Evolutionary conservation across 2,113 vertebrate species (phyloP), one percentile per base, ranked within the genome.

Genomic region (Apodemus speciosus): DNA sequence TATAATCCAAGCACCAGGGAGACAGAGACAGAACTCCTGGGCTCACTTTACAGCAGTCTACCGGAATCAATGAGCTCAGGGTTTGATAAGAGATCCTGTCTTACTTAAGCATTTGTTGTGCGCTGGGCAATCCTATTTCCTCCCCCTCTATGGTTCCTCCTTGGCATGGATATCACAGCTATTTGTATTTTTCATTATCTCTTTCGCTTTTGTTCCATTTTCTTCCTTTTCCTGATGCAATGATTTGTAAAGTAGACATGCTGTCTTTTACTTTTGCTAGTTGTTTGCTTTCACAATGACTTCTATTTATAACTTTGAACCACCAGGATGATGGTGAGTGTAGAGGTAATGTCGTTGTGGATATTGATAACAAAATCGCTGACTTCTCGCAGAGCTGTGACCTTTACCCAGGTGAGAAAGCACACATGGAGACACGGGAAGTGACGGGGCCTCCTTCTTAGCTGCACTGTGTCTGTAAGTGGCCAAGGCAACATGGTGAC

Each of bases 261-360:
- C 0, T 76, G 13, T n/a, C 56, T 58, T 72, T 95, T 69, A n/a
- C 51, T 86, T 79, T 71, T 80, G 56, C 16, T 77, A 76, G 32
- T 64, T 40, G 10, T 64, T 62, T 18, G 46, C 49, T 89, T 60
- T 92, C 64, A n/a, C 89, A 85, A 84, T 3, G 11, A 71, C 76
- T 77, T 58, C 7, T 75, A 85, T 40, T 66, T 64, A 2, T 79
- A 88, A 40, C 84, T 94, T 89, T 94, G 96, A 77, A 87, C 94
- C 53, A 93, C 27, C 96, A 99, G 99, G 98, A 89, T 95, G 58
- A 90, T 9, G 96, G 90, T 11, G 94, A 98, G 95, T 99, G 99
- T 40, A 93, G 79, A 16, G 77, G 95, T 88, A 62, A 56, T 1
- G 97, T 95, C 0, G 91, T 64, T 8, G 14, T 97, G 85, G 88